Percentiles rank a stretch among this genome's conserved stretches.
These are phyloP conservation scores for Mellilla xanthometata DNA, from an alignment of 2,888 invertebrate genomes.

Conservation along the genomic window DNA sequence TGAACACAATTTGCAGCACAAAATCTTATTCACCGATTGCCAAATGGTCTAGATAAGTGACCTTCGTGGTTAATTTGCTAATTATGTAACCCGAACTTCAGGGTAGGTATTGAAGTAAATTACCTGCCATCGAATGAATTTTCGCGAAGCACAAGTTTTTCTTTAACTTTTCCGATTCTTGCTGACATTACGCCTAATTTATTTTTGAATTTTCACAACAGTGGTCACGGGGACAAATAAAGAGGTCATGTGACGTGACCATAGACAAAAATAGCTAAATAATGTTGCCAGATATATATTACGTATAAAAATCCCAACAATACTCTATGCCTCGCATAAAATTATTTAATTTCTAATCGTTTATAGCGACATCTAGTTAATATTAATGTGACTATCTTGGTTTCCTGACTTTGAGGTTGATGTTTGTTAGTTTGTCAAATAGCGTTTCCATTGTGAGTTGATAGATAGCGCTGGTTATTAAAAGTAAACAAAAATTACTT, in stretches of 20 bases:
- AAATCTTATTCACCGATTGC: constrained; percentile 48
- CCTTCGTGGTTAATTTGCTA: constrained; percentile 61
- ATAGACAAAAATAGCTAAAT: constrained; percentile 48
- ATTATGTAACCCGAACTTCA: constrained; percentile 63
- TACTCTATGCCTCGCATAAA: too few species aligned
- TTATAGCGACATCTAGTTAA: too few species aligned
- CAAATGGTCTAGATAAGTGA: constrained; percentile 62
- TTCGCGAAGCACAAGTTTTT: constrained; percentile 82
- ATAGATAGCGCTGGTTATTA: too few species aligned
- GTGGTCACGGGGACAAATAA: constrained; percentile 89
- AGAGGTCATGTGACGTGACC: constrained; percentile 86
- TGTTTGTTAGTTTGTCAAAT: too few species aligned
- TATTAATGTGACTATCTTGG: too few species aligned
- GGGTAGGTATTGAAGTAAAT: constrained; percentile 32
- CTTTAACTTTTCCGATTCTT: constrained; percentile 62
- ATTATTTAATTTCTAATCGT: too few species aligned
- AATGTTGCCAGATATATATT: constrained; percentile 13
- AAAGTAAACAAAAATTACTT: too few species aligned
- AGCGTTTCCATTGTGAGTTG: too few species aligned
- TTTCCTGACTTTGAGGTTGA: too few species aligned
- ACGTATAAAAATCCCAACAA: too few species aligned
- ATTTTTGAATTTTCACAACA: constrained; percentile 85
- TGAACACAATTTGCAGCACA: constrained; percentile 36
- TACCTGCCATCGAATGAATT: constrained; percentile 85
- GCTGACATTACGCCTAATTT: constrained; percentile 71